These are phyloP conservation scores for Barypeithes pellucidus DNA, from an alignment of 2,888 invertebrate genomes.

Conservation along the genomic window DNA sequence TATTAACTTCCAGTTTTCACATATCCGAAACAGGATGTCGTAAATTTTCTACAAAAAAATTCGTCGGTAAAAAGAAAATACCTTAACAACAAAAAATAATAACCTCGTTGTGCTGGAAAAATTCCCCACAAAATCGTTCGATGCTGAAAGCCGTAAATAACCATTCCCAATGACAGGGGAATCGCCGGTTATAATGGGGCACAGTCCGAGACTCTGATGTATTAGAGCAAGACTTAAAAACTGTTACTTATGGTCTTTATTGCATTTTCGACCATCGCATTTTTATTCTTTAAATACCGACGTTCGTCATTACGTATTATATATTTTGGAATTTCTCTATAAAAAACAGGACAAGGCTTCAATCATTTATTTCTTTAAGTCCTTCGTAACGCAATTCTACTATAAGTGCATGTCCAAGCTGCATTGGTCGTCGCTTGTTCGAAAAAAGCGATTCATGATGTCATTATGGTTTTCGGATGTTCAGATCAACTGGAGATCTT, in stretches of 20 bases:
- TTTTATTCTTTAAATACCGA: background rate
- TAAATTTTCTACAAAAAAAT: background rate
- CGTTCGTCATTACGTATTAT: too few species aligned
- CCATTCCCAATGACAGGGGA: constrained; percentile 2
- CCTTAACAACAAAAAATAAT: background rate
- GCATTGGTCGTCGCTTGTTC: too few species aligned
- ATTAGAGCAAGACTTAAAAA: constrained; percentile 4
- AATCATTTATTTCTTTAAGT: too few species aligned
- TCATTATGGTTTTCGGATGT: too few species aligned
- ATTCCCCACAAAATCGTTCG: background rate
- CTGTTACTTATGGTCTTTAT: constrained; percentile 14
- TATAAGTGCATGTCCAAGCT: too few species aligned
- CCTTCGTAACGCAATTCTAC: too few species aligned
- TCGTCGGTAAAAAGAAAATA: background rate
- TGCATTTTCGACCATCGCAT: background rate
- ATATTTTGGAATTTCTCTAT: too few species aligned
- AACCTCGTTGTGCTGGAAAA: background rate
- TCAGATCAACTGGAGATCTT: too few species aligned
- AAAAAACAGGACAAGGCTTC: too few species aligned
- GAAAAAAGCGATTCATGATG: too few species aligned
- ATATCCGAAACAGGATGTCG: too few species aligned
- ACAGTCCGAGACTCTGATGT: constrained; percentile 5
- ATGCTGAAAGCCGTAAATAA: constrained; percentile 10
- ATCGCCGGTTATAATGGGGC: constrained; percentile 5
- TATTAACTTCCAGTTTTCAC: too few species aligned